phyloP scores from a whole-genome alignment of 1,140 invertebrate genomes.

The Heterodera schachtii region DNA sequence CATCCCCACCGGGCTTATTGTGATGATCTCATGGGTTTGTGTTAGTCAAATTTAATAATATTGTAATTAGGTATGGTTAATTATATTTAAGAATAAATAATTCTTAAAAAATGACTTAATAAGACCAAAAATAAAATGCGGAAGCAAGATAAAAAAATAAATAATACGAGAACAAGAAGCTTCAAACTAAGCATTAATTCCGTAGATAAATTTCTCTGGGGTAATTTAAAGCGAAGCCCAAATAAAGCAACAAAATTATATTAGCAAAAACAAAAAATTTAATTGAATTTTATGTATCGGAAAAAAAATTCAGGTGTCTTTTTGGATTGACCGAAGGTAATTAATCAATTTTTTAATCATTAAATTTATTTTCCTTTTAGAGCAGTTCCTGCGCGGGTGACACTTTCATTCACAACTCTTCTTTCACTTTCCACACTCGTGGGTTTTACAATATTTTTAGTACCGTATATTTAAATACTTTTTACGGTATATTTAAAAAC shows the following conservation, averaged over 20 bases:
- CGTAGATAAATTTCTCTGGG: no score
- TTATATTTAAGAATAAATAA: no score
- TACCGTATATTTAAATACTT: no score
- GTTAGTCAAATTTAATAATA: background rate
- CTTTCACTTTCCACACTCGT: constrained; percentile 60
- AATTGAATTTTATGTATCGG: no score
- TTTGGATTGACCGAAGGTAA: constrained; percentile 63
- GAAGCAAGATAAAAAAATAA: background rate
- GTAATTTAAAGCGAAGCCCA: no score
- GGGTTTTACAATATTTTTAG: background rate
- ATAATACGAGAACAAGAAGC: background rate
- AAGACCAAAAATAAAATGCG: no score
- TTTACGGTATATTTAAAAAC: no score
- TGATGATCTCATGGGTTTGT: constrained; percentile 81
- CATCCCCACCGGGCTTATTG: constrained; percentile 79
- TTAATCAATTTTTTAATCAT: background rate
- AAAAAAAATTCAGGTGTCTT: constrained; percentile 60
- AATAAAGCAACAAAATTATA: no score
- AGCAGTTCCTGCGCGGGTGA: constrained; percentile 63
- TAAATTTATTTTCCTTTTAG: background rate
- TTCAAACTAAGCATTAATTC: no score
- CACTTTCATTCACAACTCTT: constrained; percentile 61
- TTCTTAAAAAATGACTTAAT: no score
- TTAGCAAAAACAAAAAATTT: no score
- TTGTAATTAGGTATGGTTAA: no score